These are phyloP conservation scores for Allygus modestus DNA, from an alignment of 2,888 invertebrate genomes.

Conservation along the genomic window DNA sequence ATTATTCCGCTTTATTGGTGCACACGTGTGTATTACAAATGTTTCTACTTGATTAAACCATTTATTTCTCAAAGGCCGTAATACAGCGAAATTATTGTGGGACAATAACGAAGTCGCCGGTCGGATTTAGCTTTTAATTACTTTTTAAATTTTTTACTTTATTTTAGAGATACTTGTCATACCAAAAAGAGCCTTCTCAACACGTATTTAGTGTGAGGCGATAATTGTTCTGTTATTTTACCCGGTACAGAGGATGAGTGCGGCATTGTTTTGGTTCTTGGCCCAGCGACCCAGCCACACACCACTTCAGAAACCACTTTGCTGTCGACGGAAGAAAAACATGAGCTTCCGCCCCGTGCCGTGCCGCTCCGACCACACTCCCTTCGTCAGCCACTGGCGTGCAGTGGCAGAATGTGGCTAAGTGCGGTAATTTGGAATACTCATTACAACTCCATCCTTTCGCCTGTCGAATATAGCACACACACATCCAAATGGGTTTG, in stretches of 20 bases:
- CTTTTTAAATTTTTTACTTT: no score
- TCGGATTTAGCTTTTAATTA: no score
- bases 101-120: no score
- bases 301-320: conserved; percentile 33
- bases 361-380: neutral
- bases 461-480: neutral
- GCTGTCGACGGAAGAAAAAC: conserved; percentile 41
- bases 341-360: neutral
- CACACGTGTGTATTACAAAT: conserved; percentile 37
- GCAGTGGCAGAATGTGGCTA: neutral
- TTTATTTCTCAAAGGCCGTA: conserved; percentile 23
- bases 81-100: conserved; percentile 12
- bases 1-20: conserved; percentile 47
- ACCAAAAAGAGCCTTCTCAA: no score
- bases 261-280: neutral
- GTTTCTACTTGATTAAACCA: conserved; percentile 45
- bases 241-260: neutral
- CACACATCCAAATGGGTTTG: conserved; percentile 14
- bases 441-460: conserved; percentile 29
- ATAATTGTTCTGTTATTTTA: neutral
- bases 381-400: neutral
- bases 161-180: no score
- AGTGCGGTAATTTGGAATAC: conserved; percentile 21
- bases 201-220: no score
- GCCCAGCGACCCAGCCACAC: neutral